Base-by-base conservation (phyloP, 2,797 vertebrate species). In the Periparus ater region DNA sequence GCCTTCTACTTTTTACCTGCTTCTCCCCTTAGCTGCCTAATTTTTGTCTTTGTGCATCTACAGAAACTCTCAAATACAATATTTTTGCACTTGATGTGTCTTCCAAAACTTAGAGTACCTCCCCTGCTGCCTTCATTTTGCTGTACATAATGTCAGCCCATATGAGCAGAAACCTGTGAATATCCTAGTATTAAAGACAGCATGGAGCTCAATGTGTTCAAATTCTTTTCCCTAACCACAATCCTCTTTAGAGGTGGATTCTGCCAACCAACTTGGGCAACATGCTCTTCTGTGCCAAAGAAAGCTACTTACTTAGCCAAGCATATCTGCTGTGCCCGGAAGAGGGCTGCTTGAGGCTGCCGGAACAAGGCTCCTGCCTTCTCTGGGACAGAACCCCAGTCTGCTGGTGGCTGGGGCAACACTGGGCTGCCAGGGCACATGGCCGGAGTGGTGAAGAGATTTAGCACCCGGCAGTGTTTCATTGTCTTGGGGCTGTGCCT, bases 211-310 rank as follows among this genome's bases (percentile, higher is more conserved):
- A 50, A 0, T 92, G 73, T 75, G 58, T 83, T 90, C 51, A 54
- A 92, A 96, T 96, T 94, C 89, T 50, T 96, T 91, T 78, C 53
- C 51, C 36, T 80, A 77, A 94, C 89, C 79, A 76, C 89, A 94
- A 0, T 63, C 38, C 25, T 83, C 75, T 48, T 87, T 51, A 80
- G 85, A 94, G 58, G 47, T 2, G 3, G 80, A 58, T 55, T 72
- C 72, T 95, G 89, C 92, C 92, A 96, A 25, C 44, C 18, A 1
- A 4, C 70, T 50, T 2, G 58, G 73, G 73, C 0, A 29, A 73
- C 67, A 51, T 1, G 2, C 44, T 74, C 61, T 55, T 21, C 17
- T 4, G 1, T 2, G 91, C 91, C 95, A 95, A 93, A 75, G 76
- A 14, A 95, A 93, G 87, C 91, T 22, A 2, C 54, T 78, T 45